phyloP scores from a whole-genome alignment of 2,888 invertebrate species.

The Shargacucullia verbasci region DNA sequence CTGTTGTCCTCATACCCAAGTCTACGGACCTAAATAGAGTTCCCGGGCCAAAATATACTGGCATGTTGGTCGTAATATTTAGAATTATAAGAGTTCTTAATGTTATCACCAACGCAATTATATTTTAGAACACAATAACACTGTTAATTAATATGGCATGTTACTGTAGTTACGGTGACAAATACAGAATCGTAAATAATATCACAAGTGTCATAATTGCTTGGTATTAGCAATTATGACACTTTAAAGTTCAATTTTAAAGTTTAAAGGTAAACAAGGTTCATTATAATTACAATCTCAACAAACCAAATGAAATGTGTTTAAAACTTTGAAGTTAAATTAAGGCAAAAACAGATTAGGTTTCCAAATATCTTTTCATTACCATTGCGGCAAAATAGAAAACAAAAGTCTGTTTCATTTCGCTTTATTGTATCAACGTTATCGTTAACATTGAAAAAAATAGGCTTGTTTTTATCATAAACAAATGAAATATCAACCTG shows the following conservation, averaged over 20 bases:
- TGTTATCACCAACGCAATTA: slow-evolving; percentile 11
- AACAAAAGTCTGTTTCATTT: slow-evolving; percentile 43
- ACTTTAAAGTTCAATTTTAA: slow-evolving; percentile 24
- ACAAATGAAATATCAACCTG: slow-evolving; percentile 37
- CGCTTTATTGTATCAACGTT: slow-evolving; percentile 41
- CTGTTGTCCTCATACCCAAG: slow-evolving; percentile 31
- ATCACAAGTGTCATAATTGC: slow-evolving; percentile 2
- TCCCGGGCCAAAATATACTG: slow-evolving; percentile 12
- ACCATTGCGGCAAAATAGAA: slow-evolving; percentile 26
- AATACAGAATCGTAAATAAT: slow-evolving; percentile 18
- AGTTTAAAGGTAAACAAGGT: slow-evolving; percentile 21
- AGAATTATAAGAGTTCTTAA: too few relatives aligned
- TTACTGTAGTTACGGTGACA: slow-evolving; percentile 15
- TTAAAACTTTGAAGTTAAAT: slow-evolving; percentile 23
- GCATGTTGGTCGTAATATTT: slow-evolving; percentile 14
- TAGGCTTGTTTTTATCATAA: slow-evolving; percentile 26
- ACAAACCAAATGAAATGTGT: slow-evolving; percentile 19
- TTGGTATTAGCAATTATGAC: slow-evolving; percentile 22
- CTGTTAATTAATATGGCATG: slow-evolving; percentile 22
- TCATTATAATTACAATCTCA: neutral
- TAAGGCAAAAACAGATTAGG: slow-evolving; percentile 36
- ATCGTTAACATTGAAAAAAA: slow-evolving; percentile 39
- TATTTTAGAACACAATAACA: slow-evolving; percentile 29
- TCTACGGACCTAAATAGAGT: slow-evolving; percentile 26
- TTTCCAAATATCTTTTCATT: slow-evolving; percentile 43